Conservation (phyloP, 92 coral and sea anemone species). For the Parazoanthus swiftii region DNA sequence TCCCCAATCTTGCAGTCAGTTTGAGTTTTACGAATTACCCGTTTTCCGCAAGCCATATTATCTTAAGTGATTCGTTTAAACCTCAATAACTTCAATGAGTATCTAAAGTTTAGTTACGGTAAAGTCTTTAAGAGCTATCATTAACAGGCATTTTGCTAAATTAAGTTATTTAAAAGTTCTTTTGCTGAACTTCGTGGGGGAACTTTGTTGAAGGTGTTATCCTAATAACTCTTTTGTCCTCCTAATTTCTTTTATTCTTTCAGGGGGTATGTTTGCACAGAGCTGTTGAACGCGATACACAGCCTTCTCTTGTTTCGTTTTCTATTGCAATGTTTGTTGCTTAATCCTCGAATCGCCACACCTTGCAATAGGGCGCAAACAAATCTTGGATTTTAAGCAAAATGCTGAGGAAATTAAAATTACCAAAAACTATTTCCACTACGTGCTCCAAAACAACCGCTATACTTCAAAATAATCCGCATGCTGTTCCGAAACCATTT, state of each 20-base stretch:
- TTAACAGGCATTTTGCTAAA: constrained; percentile 56
- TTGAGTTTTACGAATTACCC: not conserved
- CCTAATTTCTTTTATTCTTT: constrained; percentile 72
- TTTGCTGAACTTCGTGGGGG: constrained; percentile 84
- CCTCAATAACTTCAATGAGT: constrained; percentile 4
- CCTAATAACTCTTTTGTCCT: constrained; percentile 67
- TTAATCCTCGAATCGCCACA: constrained; percentile 24
- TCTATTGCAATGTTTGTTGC: constrained; percentile 45
- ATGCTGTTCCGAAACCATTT: not conserved
- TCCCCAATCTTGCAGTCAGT: not conserved
- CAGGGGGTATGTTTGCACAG: constrained; percentile 83
- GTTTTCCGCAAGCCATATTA: constrained; percentile 20
- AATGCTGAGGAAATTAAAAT: not conserved
- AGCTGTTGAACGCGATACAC: constrained; percentile 60
- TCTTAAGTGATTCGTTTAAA: constrained; percentile 4
- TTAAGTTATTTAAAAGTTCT: constrained; percentile 50
- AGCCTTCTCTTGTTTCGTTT: constrained; percentile 59
- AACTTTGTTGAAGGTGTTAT: constrained; percentile 59
- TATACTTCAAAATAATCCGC: not conserved
- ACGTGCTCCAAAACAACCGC: not conserved
- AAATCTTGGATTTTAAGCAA: not conserved
- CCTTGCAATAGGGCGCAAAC: not conserved
- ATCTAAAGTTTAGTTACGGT: constrained; percentile 30
- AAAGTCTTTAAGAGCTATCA: constrained; percentile 51
- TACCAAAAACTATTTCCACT: not conserved